Base-by-base conservation (phyloP, 2,113 vertebrate species). In the Micromys minutus region DNA sequence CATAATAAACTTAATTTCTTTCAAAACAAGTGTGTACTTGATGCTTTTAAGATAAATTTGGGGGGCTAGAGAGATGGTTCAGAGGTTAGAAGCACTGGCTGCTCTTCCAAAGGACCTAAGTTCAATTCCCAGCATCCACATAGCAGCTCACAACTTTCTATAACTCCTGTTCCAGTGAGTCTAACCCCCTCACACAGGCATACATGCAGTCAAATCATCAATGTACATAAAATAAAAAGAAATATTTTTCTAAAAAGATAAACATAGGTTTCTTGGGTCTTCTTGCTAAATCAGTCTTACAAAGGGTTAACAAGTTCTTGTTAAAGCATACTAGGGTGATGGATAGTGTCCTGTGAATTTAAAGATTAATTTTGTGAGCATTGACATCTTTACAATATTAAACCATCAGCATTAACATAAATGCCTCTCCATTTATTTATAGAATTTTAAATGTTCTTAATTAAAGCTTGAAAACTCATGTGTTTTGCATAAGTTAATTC, bases 331-430 rank as follows among this genome's bases (percentile, higher is more conserved):
- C 3, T 89, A 50, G 57, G 71, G 71, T 90, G 16, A 45, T 95
- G 6, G 77, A 74, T 59, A 2, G 5, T 34, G 80, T 76, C 87
- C 24, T 7, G 74, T 55, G 45, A 67, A 86, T 75, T 47, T 69
- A 95, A 89, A 85, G 26, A 71, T 57, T 63, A 76, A 93, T 91
- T 95, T 86, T 89, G 17, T 76, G 72, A 96, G 84, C 75, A 86
- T 63, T 93, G 63, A 87, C 71, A 52, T 63, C 55, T 52, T 79
- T 79, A 24, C 59, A 85, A 59, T 71, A 86, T 24, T 55, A 67
- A 74, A 8, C 47, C 61, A 79, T 84, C 42, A 50, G 36, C 3
- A 94, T 42, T 59, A 72, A 80, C 89, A 69, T 87, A 95, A 94
- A 42, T 83, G 7, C 81, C 45, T 89, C 26, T 75, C 89, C 34